Evolutionary conservation across 2,888 invertebrate genomes (phyloP).

Genomic region (Drosophila phalerata): DNA sequence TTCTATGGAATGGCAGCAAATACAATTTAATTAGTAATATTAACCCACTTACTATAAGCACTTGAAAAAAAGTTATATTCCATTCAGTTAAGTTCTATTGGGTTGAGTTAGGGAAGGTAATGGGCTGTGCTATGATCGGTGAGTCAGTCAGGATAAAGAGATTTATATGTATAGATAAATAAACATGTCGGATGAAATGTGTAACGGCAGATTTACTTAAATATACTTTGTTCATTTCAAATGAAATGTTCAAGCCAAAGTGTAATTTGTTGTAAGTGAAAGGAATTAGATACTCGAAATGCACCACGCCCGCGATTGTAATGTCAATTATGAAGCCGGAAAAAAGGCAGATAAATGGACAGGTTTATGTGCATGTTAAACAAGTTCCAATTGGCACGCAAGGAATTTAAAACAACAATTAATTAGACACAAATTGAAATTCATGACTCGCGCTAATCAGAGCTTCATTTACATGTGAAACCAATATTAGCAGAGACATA

Average conservation of each 20-base stretch:
- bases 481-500: constrained; percentile 51
- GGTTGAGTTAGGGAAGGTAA: not conserved
- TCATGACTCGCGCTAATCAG: constrained; percentile 76
- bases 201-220: constrained; percentile 4
- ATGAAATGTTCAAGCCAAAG: constrained; percentile 25
- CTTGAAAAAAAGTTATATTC: not conserved
- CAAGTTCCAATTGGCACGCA: constrained; percentile 55
- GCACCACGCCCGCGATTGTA: constrained; percentile 22
- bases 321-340: constrained; percentile 39
- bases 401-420: constrained; percentile 76
- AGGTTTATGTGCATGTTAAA: constrained; percentile 8
- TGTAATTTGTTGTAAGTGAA: constrained; percentile 41
- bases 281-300: constrained; percentile 35
- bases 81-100: not conserved
- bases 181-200: not conserved
- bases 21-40: too few species aligned
- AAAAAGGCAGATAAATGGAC: constrained; percentile 12
- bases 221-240: constrained; percentile 17
- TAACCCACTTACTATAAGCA: too few species aligned
- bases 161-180: too few species aligned
- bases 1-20: too few species aligned
- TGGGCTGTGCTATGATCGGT: too few species aligned
- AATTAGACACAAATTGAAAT: constrained; percentile 77
- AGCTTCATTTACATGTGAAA: constrained; percentile 75
- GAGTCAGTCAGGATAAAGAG: too few species aligned